These are phyloP conservation scores for Vipera ursinii DNA, from an alignment of 2,797 vertebrate genomes.

Conservation along the genomic window DNA sequence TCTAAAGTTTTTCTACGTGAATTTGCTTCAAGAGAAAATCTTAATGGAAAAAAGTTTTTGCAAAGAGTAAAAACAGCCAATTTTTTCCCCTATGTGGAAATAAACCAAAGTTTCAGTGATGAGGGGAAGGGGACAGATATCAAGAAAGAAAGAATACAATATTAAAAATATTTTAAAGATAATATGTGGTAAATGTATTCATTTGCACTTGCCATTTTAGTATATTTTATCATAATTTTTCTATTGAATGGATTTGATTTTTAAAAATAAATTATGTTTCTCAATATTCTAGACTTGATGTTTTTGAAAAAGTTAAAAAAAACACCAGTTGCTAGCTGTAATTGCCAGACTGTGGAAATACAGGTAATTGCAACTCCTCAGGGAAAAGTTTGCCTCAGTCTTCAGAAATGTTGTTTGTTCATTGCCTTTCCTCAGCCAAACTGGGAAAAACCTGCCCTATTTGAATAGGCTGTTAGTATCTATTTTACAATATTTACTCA, in stretches of 20 bases:
- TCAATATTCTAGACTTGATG: slow-evolving; percentile 20
- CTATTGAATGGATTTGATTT: slow-evolving; percentile 48
- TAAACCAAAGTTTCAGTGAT: neutral
- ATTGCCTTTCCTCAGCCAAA: slow-evolving; percentile 48
- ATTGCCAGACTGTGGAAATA: slow-evolving; percentile 52
- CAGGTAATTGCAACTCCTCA: slow-evolving; percentile 58
- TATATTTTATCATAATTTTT: slow-evolving; percentile 52
- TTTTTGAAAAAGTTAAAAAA: slow-evolving; percentile 27
- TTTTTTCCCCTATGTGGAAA: slow-evolving; percentile 39
- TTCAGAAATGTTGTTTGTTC: slow-evolving; percentile 58
- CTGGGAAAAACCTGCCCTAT: slow-evolving; percentile 61
- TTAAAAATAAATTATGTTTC: slow-evolving; percentile 53
- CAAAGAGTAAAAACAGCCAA: slow-evolving; percentile 44
- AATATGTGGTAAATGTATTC: slow-evolving; percentile 22
- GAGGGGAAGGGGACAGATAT: slow-evolving; percentile 47
- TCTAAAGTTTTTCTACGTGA: slow-evolving; percentile 55
- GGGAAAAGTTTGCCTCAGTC: slow-evolving; percentile 54
- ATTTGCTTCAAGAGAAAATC: slow-evolving; percentile 57
- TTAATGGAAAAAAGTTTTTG: slow-evolving; percentile 57
- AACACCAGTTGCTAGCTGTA: slow-evolving; percentile 27
- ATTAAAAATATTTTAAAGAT: neutral
- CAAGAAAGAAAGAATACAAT: slow-evolving; percentile 22
- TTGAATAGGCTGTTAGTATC: slow-evolving; percentile 73
- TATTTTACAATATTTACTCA: slow-evolving; percentile 82
- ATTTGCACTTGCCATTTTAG: slow-evolving; percentile 48